These are phyloP conservation scores for Maniola hyperantus DNA, from an alignment of 2,888 invertebrate species.

Conservation along the genomic window DNA sequence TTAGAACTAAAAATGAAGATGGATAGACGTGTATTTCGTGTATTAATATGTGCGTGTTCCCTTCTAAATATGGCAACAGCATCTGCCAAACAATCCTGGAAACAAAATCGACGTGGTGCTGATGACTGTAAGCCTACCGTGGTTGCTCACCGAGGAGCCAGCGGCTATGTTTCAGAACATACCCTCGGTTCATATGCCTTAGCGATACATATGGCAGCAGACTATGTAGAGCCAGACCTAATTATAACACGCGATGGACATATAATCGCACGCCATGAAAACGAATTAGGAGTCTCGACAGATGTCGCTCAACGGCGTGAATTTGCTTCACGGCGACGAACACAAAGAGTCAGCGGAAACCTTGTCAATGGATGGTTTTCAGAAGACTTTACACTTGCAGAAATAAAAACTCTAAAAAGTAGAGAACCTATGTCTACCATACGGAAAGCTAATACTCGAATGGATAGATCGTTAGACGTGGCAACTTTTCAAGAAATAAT, in stretches of 20 bases:
- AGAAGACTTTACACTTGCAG: constrained; percentile 72
- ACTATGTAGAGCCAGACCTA: constrained; percentile 73
- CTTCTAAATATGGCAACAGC: not conserved
- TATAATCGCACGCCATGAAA: constrained; percentile 69
- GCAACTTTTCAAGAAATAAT: constrained; percentile 73
- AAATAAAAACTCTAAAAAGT: constrained; percentile 66
- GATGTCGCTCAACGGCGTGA: constrained; percentile 60
- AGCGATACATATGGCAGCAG: constrained; percentile 70
- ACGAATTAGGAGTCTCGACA: constrained; percentile 63
- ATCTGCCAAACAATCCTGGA: not conserved
- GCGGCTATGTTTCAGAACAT: constrained; percentile 74
- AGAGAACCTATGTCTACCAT: constrained; percentile 62
- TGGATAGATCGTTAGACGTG: constrained; percentile 62
- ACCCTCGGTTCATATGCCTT: constrained; percentile 72
- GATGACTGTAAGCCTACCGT: constrained; percentile 58
- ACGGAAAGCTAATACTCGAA: constrained; percentile 67
- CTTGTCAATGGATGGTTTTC: constrained; percentile 67
- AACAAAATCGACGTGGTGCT: constrained; percentile 37
- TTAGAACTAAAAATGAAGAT: constrained; percentile 12
- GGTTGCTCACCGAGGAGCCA: constrained; percentile 71
- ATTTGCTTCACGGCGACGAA: constrained; percentile 58
- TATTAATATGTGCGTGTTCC: constrained; percentile 20
- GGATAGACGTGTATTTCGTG: constrained; percentile 26
- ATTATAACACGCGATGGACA: constrained; percentile 70
- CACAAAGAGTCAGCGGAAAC: constrained; percentile 59